phyloP scores from a whole-genome alignment of 2,113 vertebrate species.

The Caretta caretta region DNA sequence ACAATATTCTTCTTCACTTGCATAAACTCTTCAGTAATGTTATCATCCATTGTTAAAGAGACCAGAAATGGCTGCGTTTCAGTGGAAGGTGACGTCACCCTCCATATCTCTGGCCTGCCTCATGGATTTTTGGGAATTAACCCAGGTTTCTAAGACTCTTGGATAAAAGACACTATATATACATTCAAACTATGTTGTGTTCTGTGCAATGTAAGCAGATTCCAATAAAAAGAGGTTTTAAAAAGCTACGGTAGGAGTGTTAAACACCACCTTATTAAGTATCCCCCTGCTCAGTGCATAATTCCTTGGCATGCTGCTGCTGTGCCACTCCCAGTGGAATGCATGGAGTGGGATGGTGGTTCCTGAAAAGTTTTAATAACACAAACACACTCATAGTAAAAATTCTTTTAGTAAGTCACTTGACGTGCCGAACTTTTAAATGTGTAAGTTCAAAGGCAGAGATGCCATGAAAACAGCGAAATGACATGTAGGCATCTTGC shows the following conservation, averaged over 20 bases:
- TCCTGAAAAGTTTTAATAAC: slow-evolving; percentile 49
- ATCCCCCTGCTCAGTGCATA: not conserved
- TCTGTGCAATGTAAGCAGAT: not conserved
- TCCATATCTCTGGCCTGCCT: not conserved
- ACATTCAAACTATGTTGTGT: not conserved
- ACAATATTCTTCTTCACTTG: not conserved
- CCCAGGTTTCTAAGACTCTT: not conserved
- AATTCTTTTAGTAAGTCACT: not conserved
- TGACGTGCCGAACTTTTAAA: slow-evolving; percentile 47
- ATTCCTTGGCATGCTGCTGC: not conserved
- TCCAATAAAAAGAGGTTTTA: not conserved
- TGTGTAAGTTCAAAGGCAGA: not conserved
- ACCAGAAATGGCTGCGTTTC: not conserved
- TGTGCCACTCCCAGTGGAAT: not conserved
- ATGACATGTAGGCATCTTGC: slow-evolving; percentile 1
- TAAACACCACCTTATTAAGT: not conserved
- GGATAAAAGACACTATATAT: not conserved
- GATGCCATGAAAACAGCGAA: not conserved
- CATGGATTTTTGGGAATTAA: not conserved
- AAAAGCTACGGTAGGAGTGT: not conserved
- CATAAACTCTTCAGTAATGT: not conserved
- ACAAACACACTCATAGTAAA: slow-evolving; percentile 25
- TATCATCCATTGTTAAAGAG: not conserved
- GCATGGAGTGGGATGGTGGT: rapidly evolving
- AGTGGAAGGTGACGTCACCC: not conserved